These are phyloP conservation scores for Cristatella mucedo DNA, from an alignment of 2,888 invertebrate species.

Conservation along the genomic window DNA sequence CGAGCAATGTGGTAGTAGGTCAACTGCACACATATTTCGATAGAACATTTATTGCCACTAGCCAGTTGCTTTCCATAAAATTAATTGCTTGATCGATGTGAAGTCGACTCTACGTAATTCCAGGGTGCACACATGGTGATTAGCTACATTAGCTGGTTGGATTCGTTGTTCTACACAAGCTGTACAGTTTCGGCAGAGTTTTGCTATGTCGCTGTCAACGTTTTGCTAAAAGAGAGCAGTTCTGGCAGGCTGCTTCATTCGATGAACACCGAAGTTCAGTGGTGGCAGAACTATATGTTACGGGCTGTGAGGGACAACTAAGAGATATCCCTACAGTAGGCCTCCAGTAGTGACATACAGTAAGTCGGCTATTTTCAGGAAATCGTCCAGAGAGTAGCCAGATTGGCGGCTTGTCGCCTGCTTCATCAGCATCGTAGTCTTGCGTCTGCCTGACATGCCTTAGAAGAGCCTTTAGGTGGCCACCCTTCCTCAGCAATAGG, in stretches of 20 bases:
- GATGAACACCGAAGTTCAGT: conserved; percentile 17
- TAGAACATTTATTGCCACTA: conserved; percentile 19
- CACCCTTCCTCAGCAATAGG: conserved; percentile 7
- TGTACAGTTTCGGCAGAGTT: conserved; percentile 4
- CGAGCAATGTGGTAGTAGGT: conserved; percentile 11
- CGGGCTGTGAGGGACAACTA: conserved; percentile 17
- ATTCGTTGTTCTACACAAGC: conserved; percentile 14
- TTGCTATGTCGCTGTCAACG: conserved; percentile 13
- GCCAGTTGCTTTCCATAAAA: conserved; percentile 13
- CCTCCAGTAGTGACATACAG: conserved; percentile 14
- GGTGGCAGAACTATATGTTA: conserved; percentile 13
- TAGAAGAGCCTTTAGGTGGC: too few species aligned
- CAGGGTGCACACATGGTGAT: conserved; percentile 19
- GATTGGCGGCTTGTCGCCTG: background rate
- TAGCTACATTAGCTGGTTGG: conserved; percentile 15
- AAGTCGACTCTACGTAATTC: conserved; percentile 17
- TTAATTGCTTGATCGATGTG: conserved; percentile 20
- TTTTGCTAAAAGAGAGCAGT: conserved; percentile 12
- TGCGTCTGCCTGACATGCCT: too few species aligned
- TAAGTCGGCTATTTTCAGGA: background rate
- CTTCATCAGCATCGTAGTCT: too few species aligned
- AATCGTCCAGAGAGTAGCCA: background rate
- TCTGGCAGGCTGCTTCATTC: conserved; percentile 18
- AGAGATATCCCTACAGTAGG: conserved; percentile 15
- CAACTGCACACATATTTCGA: conserved; percentile 34